Evolutionary conservation across 2,888 invertebrate genomes (phyloP).

Genomic region (Apamea anceps): DNA sequence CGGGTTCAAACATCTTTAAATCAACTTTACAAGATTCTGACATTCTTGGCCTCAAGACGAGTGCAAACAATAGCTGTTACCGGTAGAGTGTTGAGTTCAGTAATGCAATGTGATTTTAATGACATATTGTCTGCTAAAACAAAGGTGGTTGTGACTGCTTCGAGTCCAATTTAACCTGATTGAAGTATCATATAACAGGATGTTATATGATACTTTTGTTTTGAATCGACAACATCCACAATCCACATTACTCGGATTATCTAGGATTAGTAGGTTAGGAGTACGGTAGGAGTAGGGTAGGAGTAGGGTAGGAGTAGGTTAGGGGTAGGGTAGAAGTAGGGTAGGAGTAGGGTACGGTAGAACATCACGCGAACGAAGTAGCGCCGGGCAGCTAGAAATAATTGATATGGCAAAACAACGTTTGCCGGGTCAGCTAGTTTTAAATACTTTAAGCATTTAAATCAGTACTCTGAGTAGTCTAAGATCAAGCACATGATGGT

Average conservation of each 20-base stretch:
- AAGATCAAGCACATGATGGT: background rate
- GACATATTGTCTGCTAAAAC: constrained; percentile 35
- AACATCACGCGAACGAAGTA: no score
- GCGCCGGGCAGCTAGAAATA: no score
- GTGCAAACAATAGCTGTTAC: constrained; percentile 21
- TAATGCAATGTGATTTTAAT: constrained; percentile 35
- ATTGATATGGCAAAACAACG: no score
- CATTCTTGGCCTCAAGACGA: background rate
- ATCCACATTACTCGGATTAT: no score
- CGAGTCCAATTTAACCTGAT: background rate
- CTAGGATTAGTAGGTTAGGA: no score
- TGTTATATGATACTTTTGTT: no score
- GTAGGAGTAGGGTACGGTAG: no score
- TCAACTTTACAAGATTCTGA: background rate
- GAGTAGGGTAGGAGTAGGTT: no score
- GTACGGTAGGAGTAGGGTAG: no score
- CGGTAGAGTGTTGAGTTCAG: constrained; percentile 24
- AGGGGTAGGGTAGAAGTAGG: no score
- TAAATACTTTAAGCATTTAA: background rate
- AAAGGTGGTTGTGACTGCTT: constrained; percentile 7
- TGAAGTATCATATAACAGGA: background rate
- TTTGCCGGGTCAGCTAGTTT: no score
- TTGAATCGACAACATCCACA: no score
- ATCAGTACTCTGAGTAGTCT: background rate
- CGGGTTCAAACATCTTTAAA: background rate